phyloP scores from a whole-genome alignment of 1,140 invertebrate genomes.

The Heliothis virescens region DNA sequence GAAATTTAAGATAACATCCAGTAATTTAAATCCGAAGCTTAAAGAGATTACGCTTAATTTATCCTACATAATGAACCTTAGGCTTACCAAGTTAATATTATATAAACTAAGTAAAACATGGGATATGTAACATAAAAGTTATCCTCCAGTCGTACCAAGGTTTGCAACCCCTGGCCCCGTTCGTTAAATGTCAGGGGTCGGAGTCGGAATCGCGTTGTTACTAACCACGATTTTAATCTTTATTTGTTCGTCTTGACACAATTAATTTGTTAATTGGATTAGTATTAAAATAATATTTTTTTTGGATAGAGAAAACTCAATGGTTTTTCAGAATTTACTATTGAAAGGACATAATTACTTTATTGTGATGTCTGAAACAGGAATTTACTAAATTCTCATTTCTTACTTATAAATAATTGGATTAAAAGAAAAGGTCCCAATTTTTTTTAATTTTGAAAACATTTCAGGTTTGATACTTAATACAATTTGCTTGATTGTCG shows the following conservation, averaged over 20 bases:
- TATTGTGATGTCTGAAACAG: too few relatives aligned
- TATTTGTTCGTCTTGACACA: neutral
- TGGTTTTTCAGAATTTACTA: too few relatives aligned
- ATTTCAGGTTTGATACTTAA: too few relatives aligned
- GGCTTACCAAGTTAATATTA: conserved; percentile 11
- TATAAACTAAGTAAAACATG: conserved; percentile 1
- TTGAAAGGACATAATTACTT: too few relatives aligned
- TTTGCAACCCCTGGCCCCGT: conserved; percentile 43
- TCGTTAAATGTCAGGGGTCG: conserved; percentile 55
- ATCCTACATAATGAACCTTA: neutral
- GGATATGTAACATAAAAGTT: conserved; percentile 10
- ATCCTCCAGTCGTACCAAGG: conserved; percentile 10
- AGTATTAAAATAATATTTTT: too few relatives aligned
- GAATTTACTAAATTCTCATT: too few relatives aligned
- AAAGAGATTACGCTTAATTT: neutral
- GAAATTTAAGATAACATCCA: too few relatives aligned
- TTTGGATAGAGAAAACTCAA: too few relatives aligned
- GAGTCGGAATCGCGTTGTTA: conserved; percentile 1
- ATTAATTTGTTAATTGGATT: neutral
- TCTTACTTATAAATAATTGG: too few relatives aligned
- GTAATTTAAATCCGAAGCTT: neutral
- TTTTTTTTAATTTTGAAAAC: too few relatives aligned
- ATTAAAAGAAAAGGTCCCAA: too few relatives aligned
- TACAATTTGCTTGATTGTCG: too few relatives aligned
- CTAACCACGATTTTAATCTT: neutral